Conservation (phyloP, 2,797 vertebrate species). For the Sarcoramphus papa region DNA sequence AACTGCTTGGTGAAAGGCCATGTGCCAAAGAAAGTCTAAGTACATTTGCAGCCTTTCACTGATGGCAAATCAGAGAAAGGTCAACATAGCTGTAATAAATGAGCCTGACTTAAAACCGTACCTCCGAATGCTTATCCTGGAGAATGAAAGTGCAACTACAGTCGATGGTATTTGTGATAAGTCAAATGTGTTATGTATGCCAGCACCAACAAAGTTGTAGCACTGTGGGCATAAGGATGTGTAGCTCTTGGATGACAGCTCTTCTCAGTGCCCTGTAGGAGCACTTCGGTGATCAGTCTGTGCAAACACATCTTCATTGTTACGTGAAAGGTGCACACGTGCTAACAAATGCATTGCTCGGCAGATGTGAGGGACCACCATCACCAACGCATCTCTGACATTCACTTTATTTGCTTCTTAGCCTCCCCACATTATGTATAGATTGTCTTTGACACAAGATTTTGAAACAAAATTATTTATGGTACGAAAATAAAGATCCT, state of each 20-base stretch:
- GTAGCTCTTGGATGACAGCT: not conserved
- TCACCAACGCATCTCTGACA: not conserved
- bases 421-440: not conserved
- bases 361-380: not conserved
- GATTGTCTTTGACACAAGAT: not conserved
- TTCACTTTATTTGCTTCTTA: not conserved
- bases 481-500: not conserved
- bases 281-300: not conserved
- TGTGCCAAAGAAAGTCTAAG: not conserved
- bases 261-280: not conserved
- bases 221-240: not conserved
- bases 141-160: not conserved
- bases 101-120: not conserved
- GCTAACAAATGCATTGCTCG: not conserved
- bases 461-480: not conserved
- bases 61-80: not conserved
- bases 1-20: not conserved
- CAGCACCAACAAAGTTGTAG: not conserved
- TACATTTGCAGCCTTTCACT: not conserved
- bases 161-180: not conserved
- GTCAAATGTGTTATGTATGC: not conserved
- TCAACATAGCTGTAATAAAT: not conserved
- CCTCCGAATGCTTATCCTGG: not conserved
- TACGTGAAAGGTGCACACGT: not conserved
- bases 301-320: not conserved